Evolutionary conservation across 2,113 vertebrate species (phyloP), one percentile per base, ranked within the genome.

Genomic region (Pelecanoides urinatrix): DNA sequence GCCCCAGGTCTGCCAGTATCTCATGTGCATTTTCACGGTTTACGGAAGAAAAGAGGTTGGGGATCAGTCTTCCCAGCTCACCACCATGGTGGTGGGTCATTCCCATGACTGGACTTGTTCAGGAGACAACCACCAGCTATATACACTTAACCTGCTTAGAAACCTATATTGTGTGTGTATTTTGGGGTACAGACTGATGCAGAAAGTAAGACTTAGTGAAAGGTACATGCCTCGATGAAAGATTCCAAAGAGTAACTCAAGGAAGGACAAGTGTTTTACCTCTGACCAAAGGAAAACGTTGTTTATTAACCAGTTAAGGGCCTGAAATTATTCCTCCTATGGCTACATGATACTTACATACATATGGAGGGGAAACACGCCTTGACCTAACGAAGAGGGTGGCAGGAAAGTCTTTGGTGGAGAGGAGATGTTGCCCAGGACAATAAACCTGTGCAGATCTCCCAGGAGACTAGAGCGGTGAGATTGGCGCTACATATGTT

Each of bases 21-120:
- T 83, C 34, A 16, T 47, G n/a, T 1, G 0, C 20, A 8, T 63
- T 72, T 18, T 26, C 40, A 6, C 1, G 1, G 16, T 32, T 86
- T 47, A 74, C 6, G 8, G 4, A 66, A 70, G 53, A 66, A 76
- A 80, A 71, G 22, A n/a, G 13, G 11, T 3, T 62, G 17, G 17
- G n/a, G 16, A 70, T 34, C 1, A 0, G 15, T 42, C 25, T 86
- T 78, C 52, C 61, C 45, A 38, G 36, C 42, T 77, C 65, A 55
- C n/a, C 40, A 32, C 11, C 30, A 65, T n/a, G 53, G 17, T 49
- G 10, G 26, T 73, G 32, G 20, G 18, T 85, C 38, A 62, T 63
- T 53, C n/a, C 59, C 23, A 23, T 18, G 16, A 38, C 62, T 49
- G 34, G 17, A 16, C 65, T 63, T 44, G 30, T 30, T 68, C 55